A percentile compares a stretch with the other conserved stretches of the same genome.
phyloP scores from a whole-genome alignment of 1,140 invertebrate species.

The Chelonus insularis region DNA sequence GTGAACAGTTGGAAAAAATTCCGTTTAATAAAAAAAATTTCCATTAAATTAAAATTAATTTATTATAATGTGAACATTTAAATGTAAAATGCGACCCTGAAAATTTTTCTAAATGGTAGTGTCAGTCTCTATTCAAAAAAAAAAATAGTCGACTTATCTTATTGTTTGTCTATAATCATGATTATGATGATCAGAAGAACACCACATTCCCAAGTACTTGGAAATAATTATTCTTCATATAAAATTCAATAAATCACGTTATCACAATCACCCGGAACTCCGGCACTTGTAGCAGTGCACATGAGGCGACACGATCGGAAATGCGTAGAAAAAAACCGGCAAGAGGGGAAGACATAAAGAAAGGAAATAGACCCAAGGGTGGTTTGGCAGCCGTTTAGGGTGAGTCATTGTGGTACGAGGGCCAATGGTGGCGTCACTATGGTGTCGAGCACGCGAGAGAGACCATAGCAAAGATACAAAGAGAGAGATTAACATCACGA shows the following conservation, averaged over 20 bases:
- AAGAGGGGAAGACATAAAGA: conserved; percentile 7
- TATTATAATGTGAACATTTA: too few relatives aligned
- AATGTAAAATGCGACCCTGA: too few relatives aligned
- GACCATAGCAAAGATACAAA: background rate
- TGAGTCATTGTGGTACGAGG: conserved; percentile 19
- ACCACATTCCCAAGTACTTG: background rate
- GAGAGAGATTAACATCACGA: background rate
- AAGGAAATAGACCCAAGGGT: conserved; percentile 10
- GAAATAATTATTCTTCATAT: background rate
- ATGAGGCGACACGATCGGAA: background rate
- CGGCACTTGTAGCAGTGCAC: conserved; percentile 12
- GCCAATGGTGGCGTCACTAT: conserved; percentile 1
- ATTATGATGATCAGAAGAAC: too few relatives aligned
- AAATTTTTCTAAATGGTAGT: too few relatives aligned
- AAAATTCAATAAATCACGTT: conserved; percentile 12
- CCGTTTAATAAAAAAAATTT: too few relatives aligned
- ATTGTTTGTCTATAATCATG: too few relatives aligned
- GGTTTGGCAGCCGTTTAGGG: conserved; percentile 23
- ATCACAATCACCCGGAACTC: conserved; percentile 11
- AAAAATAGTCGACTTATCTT: too few relatives aligned
- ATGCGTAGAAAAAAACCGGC: conserved; percentile 14
- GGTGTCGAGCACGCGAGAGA: background rate
- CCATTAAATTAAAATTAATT: too few relatives aligned
- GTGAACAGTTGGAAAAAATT: too few relatives aligned
- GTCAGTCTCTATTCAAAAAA: too few relatives aligned